Evolutionary conservation across 2,797 vertebrate genomes (phyloP).

Genomic region (Etheostoma perlongum): DNA sequence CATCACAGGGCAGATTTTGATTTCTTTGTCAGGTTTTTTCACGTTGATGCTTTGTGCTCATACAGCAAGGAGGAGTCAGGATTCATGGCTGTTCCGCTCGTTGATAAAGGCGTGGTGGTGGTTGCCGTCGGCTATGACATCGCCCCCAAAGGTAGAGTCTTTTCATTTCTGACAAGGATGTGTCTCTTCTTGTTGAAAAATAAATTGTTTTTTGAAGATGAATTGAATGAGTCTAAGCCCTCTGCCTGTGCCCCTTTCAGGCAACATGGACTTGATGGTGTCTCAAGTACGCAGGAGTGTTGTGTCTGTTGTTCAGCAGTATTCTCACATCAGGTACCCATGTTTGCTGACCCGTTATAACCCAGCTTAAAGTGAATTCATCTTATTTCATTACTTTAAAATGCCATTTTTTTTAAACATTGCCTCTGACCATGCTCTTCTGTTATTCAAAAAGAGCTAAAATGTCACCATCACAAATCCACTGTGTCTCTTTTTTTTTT

Average conservation of each 20-base stretch:
- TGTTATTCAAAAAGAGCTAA: background rate
- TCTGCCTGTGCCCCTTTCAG: conserved; percentile 69
- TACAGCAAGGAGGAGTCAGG: conserved; percentile 92
- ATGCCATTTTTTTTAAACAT: background rate
- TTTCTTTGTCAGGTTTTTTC: background rate
- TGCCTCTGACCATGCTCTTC: background rate
- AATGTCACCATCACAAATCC: background rate
- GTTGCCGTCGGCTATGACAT: conserved; percentile 89
- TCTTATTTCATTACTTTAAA: background rate
- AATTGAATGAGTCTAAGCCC: background rate
- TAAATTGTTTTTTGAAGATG: conserved; percentile 15
- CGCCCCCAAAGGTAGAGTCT: conserved; percentile 90
- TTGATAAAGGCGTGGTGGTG: conserved; percentile 86
- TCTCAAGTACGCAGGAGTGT: conserved; percentile 90
- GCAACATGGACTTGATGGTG: conserved; percentile 92
- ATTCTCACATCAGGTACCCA: conserved; percentile 86
- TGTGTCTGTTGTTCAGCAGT: conserved; percentile 83
- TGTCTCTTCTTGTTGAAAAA: background rate
- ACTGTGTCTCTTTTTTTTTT: background rate
- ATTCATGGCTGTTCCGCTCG: conserved; percentile 88
- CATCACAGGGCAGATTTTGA: background rate
- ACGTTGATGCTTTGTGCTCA: conserved; percentile 21
- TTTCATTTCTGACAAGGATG: background rate
- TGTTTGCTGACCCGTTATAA: background rate
- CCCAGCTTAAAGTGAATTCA: background rate